These are phyloP conservation scores for Spilogale gracilis DNA, from an alignment of 2,113 vertebrate genomes.

Conservation along the genomic window DNA sequence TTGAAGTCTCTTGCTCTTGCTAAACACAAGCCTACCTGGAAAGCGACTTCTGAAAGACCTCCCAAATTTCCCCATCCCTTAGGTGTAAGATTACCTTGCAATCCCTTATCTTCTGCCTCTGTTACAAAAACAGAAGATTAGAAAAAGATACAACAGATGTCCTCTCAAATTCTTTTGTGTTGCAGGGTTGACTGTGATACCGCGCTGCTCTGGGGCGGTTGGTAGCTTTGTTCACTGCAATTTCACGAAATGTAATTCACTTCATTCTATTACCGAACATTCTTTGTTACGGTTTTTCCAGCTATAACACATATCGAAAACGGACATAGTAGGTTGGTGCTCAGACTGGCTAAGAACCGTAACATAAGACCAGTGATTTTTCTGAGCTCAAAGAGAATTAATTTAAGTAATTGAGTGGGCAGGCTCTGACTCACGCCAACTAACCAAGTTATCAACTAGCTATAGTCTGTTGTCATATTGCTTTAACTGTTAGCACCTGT, in stretches of 20 bases:
- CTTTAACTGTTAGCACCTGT: not conserved
- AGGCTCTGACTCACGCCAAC: not conserved
- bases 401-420: not conserved
- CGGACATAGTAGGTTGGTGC: not conserved
- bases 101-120: not conserved
- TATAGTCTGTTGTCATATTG: not conserved
- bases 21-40: not conserved
- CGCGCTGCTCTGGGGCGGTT: accelerated
- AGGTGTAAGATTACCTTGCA: not conserved
- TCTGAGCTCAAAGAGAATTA: not conserved
- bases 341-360: not conserved
- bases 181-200: not conserved
- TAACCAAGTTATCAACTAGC: not conserved
- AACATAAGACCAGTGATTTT: not conserved
- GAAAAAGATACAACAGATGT: not conserved
- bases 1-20: not conserved
- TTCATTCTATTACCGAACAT: not conserved
- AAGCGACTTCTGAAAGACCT: not conserved
- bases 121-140: not conserved
- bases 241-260: not conserved
- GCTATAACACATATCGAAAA: not conserved
- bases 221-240: not conserved
- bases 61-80: not conserved
- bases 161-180: not conserved
- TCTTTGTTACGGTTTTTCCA: not conserved